Conservation (phyloP, 2,113 vertebrate genomes). For the Apodemus speciosus region DNA sequence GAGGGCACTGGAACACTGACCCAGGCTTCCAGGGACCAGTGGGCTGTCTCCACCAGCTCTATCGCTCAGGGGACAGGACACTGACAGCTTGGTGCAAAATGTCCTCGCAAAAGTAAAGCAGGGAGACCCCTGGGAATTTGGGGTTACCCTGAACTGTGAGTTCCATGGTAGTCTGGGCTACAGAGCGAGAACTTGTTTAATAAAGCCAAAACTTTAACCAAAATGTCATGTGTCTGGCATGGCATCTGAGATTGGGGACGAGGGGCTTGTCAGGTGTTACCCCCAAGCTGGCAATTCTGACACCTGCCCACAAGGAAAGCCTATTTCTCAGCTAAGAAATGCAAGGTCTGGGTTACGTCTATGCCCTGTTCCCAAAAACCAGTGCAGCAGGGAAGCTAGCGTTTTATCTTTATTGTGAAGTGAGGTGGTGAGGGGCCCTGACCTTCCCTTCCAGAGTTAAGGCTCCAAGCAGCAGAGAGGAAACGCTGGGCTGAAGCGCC, state of each 20-base stretch:
- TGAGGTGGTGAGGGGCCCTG: not conserved
- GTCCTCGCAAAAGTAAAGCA: not conserved
- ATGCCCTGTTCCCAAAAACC: not conserved
- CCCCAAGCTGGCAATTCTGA: not conserved
- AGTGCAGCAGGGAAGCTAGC: slow-evolving; percentile 28
- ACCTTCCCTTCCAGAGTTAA: slow-evolving; percentile 73
- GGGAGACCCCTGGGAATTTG: not conserved
- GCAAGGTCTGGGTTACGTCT: not conserved
- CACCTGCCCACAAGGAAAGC: not conserved
- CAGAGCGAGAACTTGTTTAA: not conserved
- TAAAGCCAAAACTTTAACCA: not conserved
- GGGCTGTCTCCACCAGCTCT: not conserved
- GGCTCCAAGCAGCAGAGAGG: slow-evolving; percentile 81
- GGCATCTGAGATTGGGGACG: not conserved
- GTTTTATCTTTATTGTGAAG: slow-evolving; percentile 75
- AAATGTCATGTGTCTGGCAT: not conserved
- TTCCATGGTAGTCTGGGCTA: not conserved
- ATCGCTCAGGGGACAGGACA: not conserved
- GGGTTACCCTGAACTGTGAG: not conserved
- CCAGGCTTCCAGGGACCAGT: rapidly evolving
- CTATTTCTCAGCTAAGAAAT: not conserved
- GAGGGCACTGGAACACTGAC: not conserved
- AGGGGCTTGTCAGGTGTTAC: not conserved
- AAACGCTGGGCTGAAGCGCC: not conserved
- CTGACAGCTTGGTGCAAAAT: not conserved